Evolutionary conservation across 2,888 invertebrate species (phyloP).

Genomic region (Acronicta psi): DNA sequence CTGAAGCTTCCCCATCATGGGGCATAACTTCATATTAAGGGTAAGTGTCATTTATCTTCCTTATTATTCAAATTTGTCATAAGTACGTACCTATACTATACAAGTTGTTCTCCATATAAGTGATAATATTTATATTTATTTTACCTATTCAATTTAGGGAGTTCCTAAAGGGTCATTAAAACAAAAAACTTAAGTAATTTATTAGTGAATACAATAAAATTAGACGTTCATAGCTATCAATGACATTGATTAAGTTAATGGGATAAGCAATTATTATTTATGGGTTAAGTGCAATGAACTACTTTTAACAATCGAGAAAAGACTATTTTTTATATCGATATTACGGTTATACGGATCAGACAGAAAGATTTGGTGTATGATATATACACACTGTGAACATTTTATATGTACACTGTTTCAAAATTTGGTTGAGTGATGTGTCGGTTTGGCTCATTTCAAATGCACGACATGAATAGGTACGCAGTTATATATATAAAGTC

Average conservation of each 20-base stretch:
- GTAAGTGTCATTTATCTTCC: slow-evolving; percentile 69
- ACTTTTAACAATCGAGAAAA: slow-evolving; percentile 12
- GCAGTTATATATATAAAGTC: slow-evolving; percentile 57
- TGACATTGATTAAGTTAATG: slow-evolving; percentile 34
- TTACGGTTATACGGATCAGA: neutral
- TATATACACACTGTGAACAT: slow-evolving; percentile 7
- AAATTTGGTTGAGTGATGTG: slow-evolving; percentile 64
- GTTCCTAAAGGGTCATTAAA: neutral
- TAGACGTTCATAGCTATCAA: neutral
- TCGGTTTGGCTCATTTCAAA: slow-evolving; percentile 70
- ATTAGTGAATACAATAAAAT: slow-evolving; percentile 15
- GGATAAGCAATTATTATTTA: slow-evolving; percentile 36
- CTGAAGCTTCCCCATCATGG: slow-evolving; percentile 79
- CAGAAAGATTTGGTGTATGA: slow-evolving; percentile 16
- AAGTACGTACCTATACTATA: no score
- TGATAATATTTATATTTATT: neutral
- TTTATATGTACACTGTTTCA: slow-evolving; percentile 47
- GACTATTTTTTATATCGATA: neutral
- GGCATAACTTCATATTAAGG: slow-evolving; percentile 72
- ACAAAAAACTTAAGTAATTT: slow-evolving; percentile 2
- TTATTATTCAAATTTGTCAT: no score
- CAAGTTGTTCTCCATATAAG: neutral
- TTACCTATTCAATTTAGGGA: no score
- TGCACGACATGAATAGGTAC: slow-evolving; percentile 72
- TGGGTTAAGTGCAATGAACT: slow-evolving; percentile 36